Conservation (phyloP, 92 coral and sea anemone genomes). For the Blastomussa wellsi region DNA sequence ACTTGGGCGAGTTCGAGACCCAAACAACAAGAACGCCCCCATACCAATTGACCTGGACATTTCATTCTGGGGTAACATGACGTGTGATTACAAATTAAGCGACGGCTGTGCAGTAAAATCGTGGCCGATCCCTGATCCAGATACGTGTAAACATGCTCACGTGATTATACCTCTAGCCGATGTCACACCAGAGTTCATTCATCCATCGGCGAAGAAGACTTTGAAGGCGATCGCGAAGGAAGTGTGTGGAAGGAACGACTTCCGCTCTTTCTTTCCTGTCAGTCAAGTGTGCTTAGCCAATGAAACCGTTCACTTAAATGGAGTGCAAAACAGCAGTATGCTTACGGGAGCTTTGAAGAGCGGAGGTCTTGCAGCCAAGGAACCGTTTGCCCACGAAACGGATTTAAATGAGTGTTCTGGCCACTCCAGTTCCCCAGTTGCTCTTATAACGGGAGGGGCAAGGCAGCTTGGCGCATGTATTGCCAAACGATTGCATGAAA, state of each 20-base stretch:
- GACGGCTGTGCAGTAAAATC: conserved; percentile 20
- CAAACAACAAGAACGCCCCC: conserved; percentile 47
- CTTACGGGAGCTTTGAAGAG: background rate
- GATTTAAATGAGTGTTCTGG: background rate
- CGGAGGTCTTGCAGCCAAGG: background rate
- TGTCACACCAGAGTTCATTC: conserved; percentile 74
- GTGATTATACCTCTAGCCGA: conserved; percentile 81
- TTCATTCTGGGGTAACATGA: conserved; percentile 56
- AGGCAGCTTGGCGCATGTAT: conserved; percentile 73
- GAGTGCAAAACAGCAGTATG: background rate
- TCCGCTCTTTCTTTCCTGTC: conserved; percentile 54
- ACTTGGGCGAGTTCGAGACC: conserved; percentile 56
- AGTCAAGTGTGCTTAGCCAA: conserved; percentile 12
- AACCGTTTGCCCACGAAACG: background rate
- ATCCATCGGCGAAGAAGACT: conserved; percentile 59
- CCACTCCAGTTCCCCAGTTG: conserved; percentile 37
- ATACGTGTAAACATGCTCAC: conserved; percentile 58
- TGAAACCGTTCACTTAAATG: background rate
- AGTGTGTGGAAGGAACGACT: conserved; percentile 49
- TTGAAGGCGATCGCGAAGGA: conserved; percentile 51
- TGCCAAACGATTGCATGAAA: conserved; percentile 44
- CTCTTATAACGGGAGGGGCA: conserved; percentile 71
- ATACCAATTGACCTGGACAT: conserved; percentile 75
- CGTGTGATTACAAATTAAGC: conserved; percentile 39
- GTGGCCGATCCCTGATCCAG: conserved; percentile 68